phyloP scores from a whole-genome alignment of 1,140 invertebrate species.

The Megalonaias nervosa region DNA sequence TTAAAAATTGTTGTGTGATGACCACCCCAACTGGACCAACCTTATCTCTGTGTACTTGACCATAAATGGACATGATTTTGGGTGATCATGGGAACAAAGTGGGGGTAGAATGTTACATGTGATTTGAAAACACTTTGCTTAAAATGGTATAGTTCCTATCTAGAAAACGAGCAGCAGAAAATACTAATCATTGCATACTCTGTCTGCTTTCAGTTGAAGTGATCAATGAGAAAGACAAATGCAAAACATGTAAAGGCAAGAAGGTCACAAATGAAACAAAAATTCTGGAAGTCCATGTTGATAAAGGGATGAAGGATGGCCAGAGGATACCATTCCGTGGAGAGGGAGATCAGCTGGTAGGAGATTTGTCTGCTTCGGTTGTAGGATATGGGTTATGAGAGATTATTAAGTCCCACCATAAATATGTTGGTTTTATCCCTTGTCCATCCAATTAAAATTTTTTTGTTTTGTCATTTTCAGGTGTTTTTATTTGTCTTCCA shows the following conservation, averaged over 20 bases:
- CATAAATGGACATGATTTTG: neutral
- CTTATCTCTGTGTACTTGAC: neutral
- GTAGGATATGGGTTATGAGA: too few species aligned
- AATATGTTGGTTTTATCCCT: too few species aligned
- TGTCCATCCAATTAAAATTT: too few species aligned
- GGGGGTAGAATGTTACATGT: neutral
- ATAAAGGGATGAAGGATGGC: slow-evolving; percentile 97
- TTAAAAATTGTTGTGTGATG: neutral
- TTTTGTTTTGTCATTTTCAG: too few species aligned
- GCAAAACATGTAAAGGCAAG: slow-evolving; percentile 93
- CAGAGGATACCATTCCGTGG: slow-evolving; percentile 96
- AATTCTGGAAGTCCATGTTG: slow-evolving; percentile 98
- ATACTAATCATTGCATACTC: neutral
- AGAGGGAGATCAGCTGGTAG: slow-evolving; percentile 92
- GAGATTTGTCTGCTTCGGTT: slow-evolving; percentile 8
- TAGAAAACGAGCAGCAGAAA: too few species aligned
- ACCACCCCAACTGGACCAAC: neutral
- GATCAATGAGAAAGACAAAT: slow-evolving; percentile 80
- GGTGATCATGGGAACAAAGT: neutral
- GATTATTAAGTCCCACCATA: too few species aligned
- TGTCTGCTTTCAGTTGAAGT: slow-evolving; percentile 74
- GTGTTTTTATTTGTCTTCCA: too few species aligned
- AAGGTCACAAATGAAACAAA: slow-evolving; percentile 95
- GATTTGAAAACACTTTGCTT: neutral
- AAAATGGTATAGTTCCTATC: neutral